These are phyloP conservation scores for Poeciliopsis turneri DNA, from an alignment of 2,797 vertebrate genomes.

Conservation along the genomic window DNA sequence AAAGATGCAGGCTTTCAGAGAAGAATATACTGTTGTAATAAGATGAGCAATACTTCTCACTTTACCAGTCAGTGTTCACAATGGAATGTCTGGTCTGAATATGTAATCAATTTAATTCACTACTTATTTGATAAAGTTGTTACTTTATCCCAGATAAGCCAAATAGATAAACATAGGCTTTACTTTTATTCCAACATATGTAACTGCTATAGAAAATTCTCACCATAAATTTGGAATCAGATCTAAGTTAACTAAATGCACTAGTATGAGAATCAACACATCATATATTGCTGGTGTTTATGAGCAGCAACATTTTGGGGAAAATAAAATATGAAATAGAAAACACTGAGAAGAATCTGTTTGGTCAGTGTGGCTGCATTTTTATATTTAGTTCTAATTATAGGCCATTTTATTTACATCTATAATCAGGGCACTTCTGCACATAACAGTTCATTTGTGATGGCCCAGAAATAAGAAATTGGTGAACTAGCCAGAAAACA, in stretches of 20 bases:
- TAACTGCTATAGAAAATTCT: slow-evolving; percentile 23
- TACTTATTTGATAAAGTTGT: background rate
- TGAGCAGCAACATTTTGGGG: background rate
- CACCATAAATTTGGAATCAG: slow-evolving; percentile 24
- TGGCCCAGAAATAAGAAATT: slow-evolving; percentile 50
- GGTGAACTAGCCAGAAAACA: slow-evolving; percentile 35
- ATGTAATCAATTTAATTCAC: background rate
- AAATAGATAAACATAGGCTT: slow-evolving; percentile 17
- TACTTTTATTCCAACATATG: slow-evolving; percentile 9
- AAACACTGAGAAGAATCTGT: background rate
- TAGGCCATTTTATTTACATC: slow-evolving; percentile 52
- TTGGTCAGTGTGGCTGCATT: background rate
- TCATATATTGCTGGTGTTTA: slow-evolving; percentile 3
- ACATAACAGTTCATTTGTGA: slow-evolving; percentile 53
- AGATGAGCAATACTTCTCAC: background rate
- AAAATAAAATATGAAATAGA: background rate
- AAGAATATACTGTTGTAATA: background rate
- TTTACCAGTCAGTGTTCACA: background rate
- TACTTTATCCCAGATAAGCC: slow-evolving; percentile 9
- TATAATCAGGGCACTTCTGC: slow-evolving; percentile 51
- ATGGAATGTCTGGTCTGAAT: background rate
- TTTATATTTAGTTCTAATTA: slow-evolving; percentile 35
- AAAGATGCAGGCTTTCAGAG: background rate
- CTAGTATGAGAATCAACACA: slow-evolving; percentile 17
- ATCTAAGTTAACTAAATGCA: slow-evolving; percentile 19